phyloP scores from a whole-genome alignment of 2,888 invertebrate genomes.

The Alviniconcha strummeri region DNA sequence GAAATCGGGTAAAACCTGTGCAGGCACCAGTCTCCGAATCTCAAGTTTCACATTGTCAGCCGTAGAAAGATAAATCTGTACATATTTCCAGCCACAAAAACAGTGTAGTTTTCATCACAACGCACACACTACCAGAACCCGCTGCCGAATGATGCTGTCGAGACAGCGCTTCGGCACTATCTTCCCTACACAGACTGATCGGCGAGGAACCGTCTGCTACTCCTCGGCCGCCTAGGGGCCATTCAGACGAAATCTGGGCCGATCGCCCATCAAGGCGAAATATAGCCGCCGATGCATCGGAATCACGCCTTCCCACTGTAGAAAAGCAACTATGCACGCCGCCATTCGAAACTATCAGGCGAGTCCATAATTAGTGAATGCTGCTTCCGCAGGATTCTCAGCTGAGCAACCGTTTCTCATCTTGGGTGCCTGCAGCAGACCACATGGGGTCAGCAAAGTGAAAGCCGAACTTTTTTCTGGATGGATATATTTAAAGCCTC shows the following conservation, averaged over 20 bases:
- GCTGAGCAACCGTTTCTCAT: slow-evolving; percentile 35
- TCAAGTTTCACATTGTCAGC: neutral
- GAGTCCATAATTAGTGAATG: slow-evolving; percentile 19
- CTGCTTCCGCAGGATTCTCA: slow-evolving; percentile 26
- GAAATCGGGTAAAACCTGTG: neutral
- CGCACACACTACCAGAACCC: slow-evolving; percentile 12
- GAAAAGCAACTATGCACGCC: slow-evolving; percentile 3
- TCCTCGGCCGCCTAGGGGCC: slow-evolving; percentile 26
- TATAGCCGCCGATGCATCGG: slow-evolving; percentile 16
- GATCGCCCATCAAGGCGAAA: slow-evolving; percentile 19
- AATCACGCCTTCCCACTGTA: slow-evolving; percentile 20
- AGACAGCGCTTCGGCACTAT: slow-evolving; percentile 26
- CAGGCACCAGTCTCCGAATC: neutral
- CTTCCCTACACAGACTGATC: slow-evolving; percentile 27
- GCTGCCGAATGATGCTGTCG: slow-evolving; percentile 29
- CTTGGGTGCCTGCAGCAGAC: slow-evolving; percentile 31
- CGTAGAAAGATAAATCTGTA: neutral
- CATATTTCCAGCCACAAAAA: neutral
- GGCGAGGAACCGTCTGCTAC: slow-evolving; percentile 32
- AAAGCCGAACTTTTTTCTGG: slow-evolving; percentile 29
- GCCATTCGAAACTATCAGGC: slow-evolving; percentile 26
- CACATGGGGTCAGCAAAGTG: slow-evolving; percentile 33
- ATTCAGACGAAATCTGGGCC: slow-evolving; percentile 25
- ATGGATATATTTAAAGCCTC: slow-evolving; percentile 25
- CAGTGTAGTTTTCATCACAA: slow-evolving; percentile 15